Evolutionary conservation across 2,797 vertebrate species (phyloP).

Genomic region (Pantherophis alleghaniensis): DNA sequence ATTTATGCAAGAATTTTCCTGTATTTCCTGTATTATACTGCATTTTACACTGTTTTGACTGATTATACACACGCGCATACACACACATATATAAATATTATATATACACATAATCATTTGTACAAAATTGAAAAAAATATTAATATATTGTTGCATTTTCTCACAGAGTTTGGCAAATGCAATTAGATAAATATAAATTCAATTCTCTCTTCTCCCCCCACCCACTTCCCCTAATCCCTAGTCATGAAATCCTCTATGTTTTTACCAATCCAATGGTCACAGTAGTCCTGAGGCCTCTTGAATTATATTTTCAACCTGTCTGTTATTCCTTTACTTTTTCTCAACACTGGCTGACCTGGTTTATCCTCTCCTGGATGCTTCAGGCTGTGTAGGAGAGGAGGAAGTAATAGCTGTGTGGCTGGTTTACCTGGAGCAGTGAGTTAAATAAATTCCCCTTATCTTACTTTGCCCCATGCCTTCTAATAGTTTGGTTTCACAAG

Average conservation of each 20-base stretch:
- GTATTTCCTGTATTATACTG: not conserved
- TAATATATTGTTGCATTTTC: not conserved
- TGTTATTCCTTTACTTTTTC: not conserved
- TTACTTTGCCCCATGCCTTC: not conserved
- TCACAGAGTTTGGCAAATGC: not conserved
- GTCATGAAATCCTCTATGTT: not conserved
- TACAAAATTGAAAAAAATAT: not conserved
- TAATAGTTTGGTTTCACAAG: not conserved
- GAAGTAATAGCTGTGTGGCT: not conserved
- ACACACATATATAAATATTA: too few relatives aligned
- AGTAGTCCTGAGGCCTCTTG: not conserved
- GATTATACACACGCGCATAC: not conserved
- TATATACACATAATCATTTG: not conserved
- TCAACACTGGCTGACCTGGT: not conserved
- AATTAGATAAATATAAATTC: not conserved
- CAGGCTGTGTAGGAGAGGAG: not conserved
- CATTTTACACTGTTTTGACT: not conserved
- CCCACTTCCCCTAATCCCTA: not conserved
- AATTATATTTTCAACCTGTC: not conserved
- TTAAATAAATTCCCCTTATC: not conserved
- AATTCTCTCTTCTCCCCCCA: not conserved
- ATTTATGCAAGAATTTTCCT: not conserved
- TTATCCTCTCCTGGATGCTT: not conserved
- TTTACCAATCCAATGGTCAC: not conserved
- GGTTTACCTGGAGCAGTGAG: not conserved